Base-by-base conservation (phyloP, 2,797 vertebrate species). In the Smutsia temminckii region DNA sequence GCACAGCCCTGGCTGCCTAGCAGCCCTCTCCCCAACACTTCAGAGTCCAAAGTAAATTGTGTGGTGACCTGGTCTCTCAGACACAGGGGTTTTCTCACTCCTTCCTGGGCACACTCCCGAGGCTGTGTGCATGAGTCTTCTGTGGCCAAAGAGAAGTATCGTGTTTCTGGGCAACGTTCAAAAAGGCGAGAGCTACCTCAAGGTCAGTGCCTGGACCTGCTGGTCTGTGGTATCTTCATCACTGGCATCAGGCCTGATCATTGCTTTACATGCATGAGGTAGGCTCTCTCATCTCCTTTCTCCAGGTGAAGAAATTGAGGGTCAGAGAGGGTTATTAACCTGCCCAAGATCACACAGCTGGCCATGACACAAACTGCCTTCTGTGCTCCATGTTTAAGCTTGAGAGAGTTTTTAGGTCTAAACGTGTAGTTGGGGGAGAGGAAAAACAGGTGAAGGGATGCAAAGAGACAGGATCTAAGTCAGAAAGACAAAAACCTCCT, bases 141-240 rank as follows among this genome's bases (percentile, higher is more conserved):
- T 1, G 1, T 2, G 2, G 10, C 32, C 37, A 11, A 27, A 57
- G 64, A 46, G 25, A 40, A 80, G 17, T 3, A 13, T 0, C 1
- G 1, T 1, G 10, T 20, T 71, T 49, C 66, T 66, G 68, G 42
- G 40, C 57, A 68, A 12, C 61, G n/a, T 51, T 75, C 25, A n/a
- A 66, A 40, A 5, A 8, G 14, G 23, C 49, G 49, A 1, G 6
- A 49, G 49, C 49, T 3, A 9, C 32, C 74, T n/a, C 57, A 6
- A n/a, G 25, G 29, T 34, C 27, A 0, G 17, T 5, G 66, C 46
- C 46, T 4, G 3, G 46, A 32, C 29, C 18, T 10, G 0, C 2
- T 0, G 32, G 14, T 21, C 49, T 4, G 4, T 14, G 17, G n/a
- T 5, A 2, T 59, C 75, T 17, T 7, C 37, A 10, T 37, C 51